A percentile compares a stretch with the other conserved stretches of the same genome.
These are phyloP conservation scores for Drosophila prolongata DNA, from an alignment of 2,888 invertebrate genomes.

Conservation along the genomic window DNA sequence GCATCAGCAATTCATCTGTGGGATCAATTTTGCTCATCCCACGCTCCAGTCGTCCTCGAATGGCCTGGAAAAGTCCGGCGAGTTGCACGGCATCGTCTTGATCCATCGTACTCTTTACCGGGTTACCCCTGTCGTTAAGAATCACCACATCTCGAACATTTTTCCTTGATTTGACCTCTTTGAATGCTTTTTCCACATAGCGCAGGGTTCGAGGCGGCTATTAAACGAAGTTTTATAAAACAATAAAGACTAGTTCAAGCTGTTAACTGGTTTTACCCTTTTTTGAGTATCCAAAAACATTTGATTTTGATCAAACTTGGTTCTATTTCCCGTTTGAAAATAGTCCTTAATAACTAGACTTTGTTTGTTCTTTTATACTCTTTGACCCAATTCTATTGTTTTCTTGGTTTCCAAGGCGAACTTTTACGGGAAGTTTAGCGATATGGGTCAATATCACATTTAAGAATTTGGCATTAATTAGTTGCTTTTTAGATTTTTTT, in stretches of 20 bases:
- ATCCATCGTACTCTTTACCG: constrained; percentile 81
- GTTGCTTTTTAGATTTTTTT: no score
- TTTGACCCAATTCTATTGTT: constrained; percentile 15
- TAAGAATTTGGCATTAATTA: not conserved
- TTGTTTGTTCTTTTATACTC: not conserved
- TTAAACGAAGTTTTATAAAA: not conserved
- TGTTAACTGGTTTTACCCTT: constrained; percentile 37
- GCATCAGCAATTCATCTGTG: constrained; percentile 76
- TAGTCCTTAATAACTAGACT: not conserved
- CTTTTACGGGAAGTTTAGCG: constrained; percentile 26
- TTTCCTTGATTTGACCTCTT: constrained; percentile 67
- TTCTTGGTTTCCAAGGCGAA: constrained; percentile 38
- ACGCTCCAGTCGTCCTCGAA: constrained; percentile 77
- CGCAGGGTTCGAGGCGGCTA: constrained; percentile 68
- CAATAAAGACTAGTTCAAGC: not conserved
- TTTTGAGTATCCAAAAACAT: constrained; percentile 51
- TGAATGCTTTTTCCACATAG: constrained; percentile 81
- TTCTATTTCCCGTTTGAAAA: not conserved
- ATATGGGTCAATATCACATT: constrained; percentile 52
- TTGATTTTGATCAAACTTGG: not conserved
- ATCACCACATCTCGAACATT: constrained; percentile 80
- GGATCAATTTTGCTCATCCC: constrained; percentile 77
- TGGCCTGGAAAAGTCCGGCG: constrained; percentile 78
- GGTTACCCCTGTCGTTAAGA: constrained; percentile 79
- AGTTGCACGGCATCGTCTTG: constrained; percentile 68